Percentiles rank a stretch among this genome's conserved stretches.
These are phyloP conservation scores for Drosophila gaucha DNA, from an alignment of 2,888 invertebrate species.

Conservation along the genomic window DNA sequence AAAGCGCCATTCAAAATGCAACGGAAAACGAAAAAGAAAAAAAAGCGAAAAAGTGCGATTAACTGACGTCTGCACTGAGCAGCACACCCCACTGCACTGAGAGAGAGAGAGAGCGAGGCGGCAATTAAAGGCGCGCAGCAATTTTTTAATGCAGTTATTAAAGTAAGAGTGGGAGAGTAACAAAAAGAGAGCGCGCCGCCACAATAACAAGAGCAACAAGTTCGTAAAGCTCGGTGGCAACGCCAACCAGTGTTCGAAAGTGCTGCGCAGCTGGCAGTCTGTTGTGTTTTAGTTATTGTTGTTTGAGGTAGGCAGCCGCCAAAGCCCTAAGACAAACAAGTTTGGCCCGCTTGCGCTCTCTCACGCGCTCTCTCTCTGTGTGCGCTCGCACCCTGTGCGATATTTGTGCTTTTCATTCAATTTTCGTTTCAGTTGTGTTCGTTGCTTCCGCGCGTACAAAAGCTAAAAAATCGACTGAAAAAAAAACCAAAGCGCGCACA, in stretches of 20 bases:
- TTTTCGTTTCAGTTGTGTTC: constrained; percentile 74
- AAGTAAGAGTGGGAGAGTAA: not conserved
- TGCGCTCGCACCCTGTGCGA: constrained; percentile 21
- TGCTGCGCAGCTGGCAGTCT: constrained; percentile 12
- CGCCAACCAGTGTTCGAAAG: constrained; percentile 46
- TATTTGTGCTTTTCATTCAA: constrained; percentile 72
- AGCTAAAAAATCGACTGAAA: constrained; percentile 40
- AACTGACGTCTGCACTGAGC: not conserved
- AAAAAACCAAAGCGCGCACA: constrained; percentile 11
- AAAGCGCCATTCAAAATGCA: constrained; percentile 59
- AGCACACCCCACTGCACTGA: constrained; percentile 3
- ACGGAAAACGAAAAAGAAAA: constrained; percentile 31
- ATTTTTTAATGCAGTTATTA: constrained; percentile 39
- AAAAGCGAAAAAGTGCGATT: not conserved
- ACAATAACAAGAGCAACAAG: constrained; percentile 68
- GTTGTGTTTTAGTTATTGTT: constrained; percentile 27
- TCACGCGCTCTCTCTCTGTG: not conserved
- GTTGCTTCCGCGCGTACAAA: constrained; percentile 74
- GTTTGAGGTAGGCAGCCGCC: constrained; percentile 39
- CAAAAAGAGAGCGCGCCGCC: constrained; percentile 4
- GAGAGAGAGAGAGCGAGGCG: not conserved
- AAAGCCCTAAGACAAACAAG: constrained; percentile 64
- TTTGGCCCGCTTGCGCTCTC: constrained; percentile 34
- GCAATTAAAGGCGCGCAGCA: constrained; percentile 31
- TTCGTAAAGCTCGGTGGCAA: constrained; percentile 58